phyloP scores from a whole-genome alignment of 2,888 invertebrate species.

The Eilema caniola region DNA sequence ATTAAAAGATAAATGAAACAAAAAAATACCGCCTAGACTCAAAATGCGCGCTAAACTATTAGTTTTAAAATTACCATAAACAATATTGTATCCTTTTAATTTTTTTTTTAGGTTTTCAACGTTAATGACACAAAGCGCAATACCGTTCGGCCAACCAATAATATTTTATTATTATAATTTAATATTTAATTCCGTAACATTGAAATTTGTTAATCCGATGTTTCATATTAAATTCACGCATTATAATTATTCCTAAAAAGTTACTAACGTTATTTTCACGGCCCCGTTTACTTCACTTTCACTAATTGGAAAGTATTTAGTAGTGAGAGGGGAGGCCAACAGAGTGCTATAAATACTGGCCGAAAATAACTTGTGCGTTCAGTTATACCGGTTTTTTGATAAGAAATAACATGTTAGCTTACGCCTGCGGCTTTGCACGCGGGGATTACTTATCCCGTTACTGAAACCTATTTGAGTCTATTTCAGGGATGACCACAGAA shows the following conservation, averaged over 20 bases:
- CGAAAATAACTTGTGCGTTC: background rate
- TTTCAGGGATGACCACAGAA: too few species aligned
- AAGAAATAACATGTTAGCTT: background rate
- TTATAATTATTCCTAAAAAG: background rate
- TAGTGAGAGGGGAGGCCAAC: conserved; percentile 8
- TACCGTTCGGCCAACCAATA: background rate
- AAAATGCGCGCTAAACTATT: background rate
- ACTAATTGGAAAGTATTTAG: conserved; percentile 47
- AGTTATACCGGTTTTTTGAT: background rate
- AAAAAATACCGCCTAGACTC: background rate
- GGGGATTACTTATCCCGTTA: background rate
- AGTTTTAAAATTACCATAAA: background rate
- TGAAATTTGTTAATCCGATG: background rate
- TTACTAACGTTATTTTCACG: conserved; percentile 25
- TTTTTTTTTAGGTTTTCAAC: background rate
- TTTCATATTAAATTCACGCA: background rate
- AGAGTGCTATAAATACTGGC: background rate
- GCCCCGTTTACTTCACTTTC: conserved; percentile 42
- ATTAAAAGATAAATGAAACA: too few species aligned
- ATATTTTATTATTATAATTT: too few species aligned
- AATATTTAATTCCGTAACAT: background rate
- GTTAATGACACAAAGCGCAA: background rate
- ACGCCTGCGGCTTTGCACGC: background rate
- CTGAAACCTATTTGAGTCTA: too few species aligned
- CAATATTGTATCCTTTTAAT: background rate